Evolutionary conservation across 2,888 invertebrate genomes (phyloP).

Genomic region (Magallana nippona): DNA sequence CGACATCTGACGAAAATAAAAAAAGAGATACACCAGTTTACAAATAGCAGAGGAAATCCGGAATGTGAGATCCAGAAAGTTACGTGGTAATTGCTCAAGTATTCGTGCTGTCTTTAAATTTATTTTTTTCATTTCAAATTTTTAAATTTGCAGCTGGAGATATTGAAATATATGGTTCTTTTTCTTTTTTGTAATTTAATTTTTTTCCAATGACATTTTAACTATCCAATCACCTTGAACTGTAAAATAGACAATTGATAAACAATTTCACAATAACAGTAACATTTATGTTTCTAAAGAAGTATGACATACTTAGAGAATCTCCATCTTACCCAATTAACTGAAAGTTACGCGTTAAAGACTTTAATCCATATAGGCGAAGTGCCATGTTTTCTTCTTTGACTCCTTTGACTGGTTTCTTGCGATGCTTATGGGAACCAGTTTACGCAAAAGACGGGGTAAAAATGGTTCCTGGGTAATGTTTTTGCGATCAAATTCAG

Average conservation of each 20-base stretch:
- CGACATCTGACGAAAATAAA: constrained; percentile 54
- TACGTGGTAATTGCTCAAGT: neutral
- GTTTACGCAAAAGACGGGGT: too few species aligned
- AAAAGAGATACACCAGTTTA: neutral
- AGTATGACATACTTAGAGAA: neutral
- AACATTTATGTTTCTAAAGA: too few species aligned
- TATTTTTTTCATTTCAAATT: neutral
- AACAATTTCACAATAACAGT: too few species aligned
- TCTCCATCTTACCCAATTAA: constrained; percentile 15
- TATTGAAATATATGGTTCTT: too few species aligned
- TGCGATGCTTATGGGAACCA: too few species aligned
- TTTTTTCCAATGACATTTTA: neutral
- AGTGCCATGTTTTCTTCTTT: neutral
- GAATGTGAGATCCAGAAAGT: neutral
- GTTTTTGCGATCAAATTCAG: too few species aligned
- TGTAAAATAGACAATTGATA: too few species aligned
- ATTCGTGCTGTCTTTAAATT: neutral
- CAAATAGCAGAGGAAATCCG: constrained; percentile 14
- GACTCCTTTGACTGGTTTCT: neutral
- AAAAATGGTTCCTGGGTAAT: too few species aligned
- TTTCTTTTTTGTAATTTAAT: too few species aligned
- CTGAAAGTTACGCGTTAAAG: neutral
- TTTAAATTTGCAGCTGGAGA: too few species aligned
- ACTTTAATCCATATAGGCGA: neutral
- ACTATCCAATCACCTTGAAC: neutral